These are phyloP conservation scores for Triplophysa siluroides DNA, from an alignment of 2,113 vertebrate species.

Conservation along the genomic window DNA sequence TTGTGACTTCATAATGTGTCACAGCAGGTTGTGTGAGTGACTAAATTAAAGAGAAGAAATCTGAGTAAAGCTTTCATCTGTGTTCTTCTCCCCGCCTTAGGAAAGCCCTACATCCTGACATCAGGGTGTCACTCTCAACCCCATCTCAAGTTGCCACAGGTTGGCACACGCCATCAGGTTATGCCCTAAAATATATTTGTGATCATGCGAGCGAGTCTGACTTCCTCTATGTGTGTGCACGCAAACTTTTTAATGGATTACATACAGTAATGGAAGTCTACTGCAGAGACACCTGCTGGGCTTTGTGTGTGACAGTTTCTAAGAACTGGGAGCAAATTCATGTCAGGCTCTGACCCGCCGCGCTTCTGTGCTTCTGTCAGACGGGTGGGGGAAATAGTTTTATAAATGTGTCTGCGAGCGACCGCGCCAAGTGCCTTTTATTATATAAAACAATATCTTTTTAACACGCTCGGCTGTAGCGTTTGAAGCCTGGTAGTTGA, in stretches of 20 bases:
- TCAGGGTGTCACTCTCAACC: constrained; percentile 23
- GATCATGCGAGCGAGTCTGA: constrained; percentile 14
- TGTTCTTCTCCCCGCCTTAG: background rate
- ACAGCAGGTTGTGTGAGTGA: too few species aligned
- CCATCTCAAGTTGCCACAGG: constrained; percentile 2
- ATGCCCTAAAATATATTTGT: constrained; percentile 24
- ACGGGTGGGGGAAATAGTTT: constrained; percentile 20
- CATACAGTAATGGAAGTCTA: constrained; percentile 32
- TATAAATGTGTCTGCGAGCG: constrained; percentile 39
- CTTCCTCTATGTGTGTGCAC: constrained; percentile 1
- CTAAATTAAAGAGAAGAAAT: too few species aligned
- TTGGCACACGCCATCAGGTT: constrained; percentile 42
- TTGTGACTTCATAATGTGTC: too few species aligned
- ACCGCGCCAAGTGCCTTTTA: constrained; percentile 19
- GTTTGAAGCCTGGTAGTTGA: background rate
- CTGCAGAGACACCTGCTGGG: constrained; percentile 31
- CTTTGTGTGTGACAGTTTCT: constrained; percentile 43
- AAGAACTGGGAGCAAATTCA: constrained; percentile 43
- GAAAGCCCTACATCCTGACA: constrained; percentile 35
- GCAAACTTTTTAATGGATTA: constrained; percentile 1
- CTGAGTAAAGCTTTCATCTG: background rate
- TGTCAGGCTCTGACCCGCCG: constrained; percentile 40
- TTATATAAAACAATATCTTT: constrained; percentile 35
- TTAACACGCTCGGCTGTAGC: constrained; percentile 9
- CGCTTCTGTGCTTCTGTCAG: constrained; percentile 16